Base-by-base conservation (phyloP, 2,113 vertebrate species). In the Anhinga rufa region DNA sequence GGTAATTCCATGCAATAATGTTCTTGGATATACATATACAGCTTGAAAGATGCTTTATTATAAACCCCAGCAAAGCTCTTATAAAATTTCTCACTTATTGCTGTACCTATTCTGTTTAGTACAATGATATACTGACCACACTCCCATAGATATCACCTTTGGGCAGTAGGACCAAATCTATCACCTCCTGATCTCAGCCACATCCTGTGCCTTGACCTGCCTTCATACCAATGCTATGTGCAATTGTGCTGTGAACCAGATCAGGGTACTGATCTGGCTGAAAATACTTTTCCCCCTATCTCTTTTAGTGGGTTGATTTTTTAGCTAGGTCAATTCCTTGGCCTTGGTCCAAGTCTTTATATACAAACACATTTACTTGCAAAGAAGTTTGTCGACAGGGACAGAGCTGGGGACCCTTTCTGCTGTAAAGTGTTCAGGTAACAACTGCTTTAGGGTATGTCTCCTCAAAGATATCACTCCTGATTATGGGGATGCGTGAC, bases 401-500 rank as follows among this genome's bases (percentile, higher is more conserved):
- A 20, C 17, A 80, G 42, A 54, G 49, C 17, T 29, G 25, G n/a
- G 26, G 26, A 16, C n/a, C 34, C 6, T 12, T 49, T 44, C 22
- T 57, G 13, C 5, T 57, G 16, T 38, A 34, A 70, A 32, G 19
- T 16, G 22, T 38, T 88, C 64, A 25, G 21, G 25, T 10, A 49
- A 44, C 18, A 44, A 55, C 5, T 69, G 13, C 32, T 44, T 82
- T 51, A 71, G 28, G 28, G 6, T 21, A 21, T 5, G 6, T n/a
- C 36, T 82, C 15, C 57, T 82, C 16, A 10, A 4, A 6, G 14
- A 48, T 42, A 32, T 17, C 31, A 32, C 25, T 49, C 7, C 31
- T 57, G 26, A 10, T 62, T 64, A 20, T 25, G 49, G 18, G 18
- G 28, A 34, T 0, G 0, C 0, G 1, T 40, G 60, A 46, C 34